phyloP scores from a whole-genome alignment of 2,113 vertebrate genomes.

The Phainopepla nitens region DNA sequence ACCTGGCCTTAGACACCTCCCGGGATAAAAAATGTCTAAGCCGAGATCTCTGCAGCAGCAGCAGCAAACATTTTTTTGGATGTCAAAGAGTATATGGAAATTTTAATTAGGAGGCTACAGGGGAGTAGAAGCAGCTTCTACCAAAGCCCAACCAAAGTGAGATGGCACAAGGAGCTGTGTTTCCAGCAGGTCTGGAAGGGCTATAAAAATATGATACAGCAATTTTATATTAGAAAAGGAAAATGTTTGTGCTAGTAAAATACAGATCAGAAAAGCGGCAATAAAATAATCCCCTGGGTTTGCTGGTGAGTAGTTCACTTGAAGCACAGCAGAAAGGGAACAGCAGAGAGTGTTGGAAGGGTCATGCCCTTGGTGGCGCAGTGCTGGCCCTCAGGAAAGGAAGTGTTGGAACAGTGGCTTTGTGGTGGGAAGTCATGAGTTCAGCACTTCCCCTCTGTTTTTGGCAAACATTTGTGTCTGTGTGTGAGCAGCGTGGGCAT shows the following conservation, averaged over 20 bases:
- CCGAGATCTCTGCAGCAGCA: neutral
- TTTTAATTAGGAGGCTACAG: neutral
- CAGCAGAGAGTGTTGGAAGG: neutral
- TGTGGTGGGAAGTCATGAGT: neutral
- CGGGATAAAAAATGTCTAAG: neutral
- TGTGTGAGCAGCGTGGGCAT: fast-evolving
- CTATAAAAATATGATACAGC: neutral
- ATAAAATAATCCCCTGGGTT: neutral
- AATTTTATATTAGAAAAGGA: neutral
- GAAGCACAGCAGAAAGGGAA: neutral
- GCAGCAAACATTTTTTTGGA: neutral
- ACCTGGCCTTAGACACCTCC: no score
- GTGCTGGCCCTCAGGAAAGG: neutral
- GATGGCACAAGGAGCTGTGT: neutral
- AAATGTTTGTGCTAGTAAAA: neutral
- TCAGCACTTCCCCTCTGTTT: neutral
- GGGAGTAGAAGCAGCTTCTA: neutral
- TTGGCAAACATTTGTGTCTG: neutral
- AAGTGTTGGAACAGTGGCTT: fast-evolving
- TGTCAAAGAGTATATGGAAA: neutral
- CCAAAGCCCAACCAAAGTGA: neutral
- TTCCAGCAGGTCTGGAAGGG: neutral
- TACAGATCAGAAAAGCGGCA: neutral
- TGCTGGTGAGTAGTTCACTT: neutral
- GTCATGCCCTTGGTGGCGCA: fast-evolving